These are phyloP conservation scores for Cyphomyrus discorhynchus DNA, from an alignment of 2,113 vertebrate genomes.

Conservation along the genomic window DNA sequence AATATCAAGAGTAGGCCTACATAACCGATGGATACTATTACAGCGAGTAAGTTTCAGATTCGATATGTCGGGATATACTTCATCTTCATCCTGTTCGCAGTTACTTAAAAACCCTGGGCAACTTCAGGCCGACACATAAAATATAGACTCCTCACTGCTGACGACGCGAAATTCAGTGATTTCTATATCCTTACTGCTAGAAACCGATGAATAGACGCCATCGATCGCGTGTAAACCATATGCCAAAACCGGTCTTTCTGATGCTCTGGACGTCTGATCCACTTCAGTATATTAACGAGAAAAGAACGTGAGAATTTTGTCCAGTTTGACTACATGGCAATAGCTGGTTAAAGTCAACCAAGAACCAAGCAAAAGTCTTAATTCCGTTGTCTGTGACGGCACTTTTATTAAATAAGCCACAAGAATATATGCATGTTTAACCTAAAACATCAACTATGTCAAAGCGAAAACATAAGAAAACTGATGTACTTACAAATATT, in stretches of 20 bases:
- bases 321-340: neutral
- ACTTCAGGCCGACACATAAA: neutral
- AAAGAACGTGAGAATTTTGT: neutral
- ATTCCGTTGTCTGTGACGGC: neutral
- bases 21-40: neutral
- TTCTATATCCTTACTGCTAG: neutral
- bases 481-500: constrained; percentile 4
- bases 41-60: neutral
- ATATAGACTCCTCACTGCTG: neutral
- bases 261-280: neutral
- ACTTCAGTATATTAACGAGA: neutral
- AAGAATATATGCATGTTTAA: neutral
- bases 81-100: neutral
- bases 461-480: neutral
- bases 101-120: neutral
- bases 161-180: neutral
- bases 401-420: constrained; percentile 9
- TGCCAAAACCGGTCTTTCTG: neutral
- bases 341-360: neutral
- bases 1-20: neutral
- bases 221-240: neutral
- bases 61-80: neutral
- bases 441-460: neutral
- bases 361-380: neutral
- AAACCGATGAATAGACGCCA: neutral